phyloP scores from a whole-genome alignment of 2,888 invertebrate species.

The Apoda limacodes region DNA sequence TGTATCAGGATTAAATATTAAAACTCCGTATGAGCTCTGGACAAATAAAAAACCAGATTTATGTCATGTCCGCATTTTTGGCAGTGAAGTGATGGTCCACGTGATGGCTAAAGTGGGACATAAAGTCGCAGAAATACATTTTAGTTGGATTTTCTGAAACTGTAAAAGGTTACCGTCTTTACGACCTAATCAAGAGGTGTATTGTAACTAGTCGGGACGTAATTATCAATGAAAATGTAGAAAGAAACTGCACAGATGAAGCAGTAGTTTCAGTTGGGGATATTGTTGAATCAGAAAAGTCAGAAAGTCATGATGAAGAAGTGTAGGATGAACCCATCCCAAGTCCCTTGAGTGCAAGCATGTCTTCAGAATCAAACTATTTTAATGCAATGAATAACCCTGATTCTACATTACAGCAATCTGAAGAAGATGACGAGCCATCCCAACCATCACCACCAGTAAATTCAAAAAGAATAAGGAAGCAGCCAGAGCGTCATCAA shows the following conservation, averaged over 20 bases:
- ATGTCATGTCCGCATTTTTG: conserved; percentile 14
- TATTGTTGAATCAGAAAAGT: conserved; percentile 2
- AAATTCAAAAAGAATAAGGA: conserved; percentile 1
- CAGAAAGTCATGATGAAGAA: conserved; percentile 1
- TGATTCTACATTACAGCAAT: conserved; percentile 1
- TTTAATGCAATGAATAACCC: conserved; percentile 1
- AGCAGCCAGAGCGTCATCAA: conserved; percentile 2
- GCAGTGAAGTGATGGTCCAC: conserved; percentile 17
- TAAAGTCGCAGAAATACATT: conserved; percentile 9
- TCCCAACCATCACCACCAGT: neutral
- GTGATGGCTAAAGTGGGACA: conserved; percentile 11
- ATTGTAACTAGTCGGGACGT: conserved; percentile 7
- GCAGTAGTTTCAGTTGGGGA: neutral
- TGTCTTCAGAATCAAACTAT: conserved; percentile 2
- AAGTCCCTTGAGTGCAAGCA: neutral
- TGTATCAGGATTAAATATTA: conserved; percentile 11
- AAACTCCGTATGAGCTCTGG: conserved; percentile 19
- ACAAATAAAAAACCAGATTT: conserved; percentile 19
- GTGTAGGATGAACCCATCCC: conserved; percentile 1
- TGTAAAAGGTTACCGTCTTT: conserved; percentile 13
- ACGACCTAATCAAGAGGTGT: conserved; percentile 11
- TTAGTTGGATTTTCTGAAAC: conserved; percentile 11
- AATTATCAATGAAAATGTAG: conserved; percentile 4
- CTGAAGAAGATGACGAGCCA: neutral
- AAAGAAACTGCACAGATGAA: neutral